Conservation (phyloP, 1,140 invertebrate species). For the Aphelinus atriplicis region DNA sequence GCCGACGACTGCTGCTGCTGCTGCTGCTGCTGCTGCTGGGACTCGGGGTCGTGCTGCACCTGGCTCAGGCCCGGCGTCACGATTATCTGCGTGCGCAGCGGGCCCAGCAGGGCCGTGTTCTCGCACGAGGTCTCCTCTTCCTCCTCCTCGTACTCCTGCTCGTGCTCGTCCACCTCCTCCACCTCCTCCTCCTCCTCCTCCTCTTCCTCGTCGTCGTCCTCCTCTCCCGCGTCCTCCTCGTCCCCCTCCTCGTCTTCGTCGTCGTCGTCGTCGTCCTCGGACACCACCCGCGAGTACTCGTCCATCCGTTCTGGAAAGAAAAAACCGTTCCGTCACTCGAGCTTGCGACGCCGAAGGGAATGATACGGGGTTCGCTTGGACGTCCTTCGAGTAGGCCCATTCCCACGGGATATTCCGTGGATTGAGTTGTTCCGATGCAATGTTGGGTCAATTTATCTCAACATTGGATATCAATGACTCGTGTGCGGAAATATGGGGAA, state of each 20-base stretch:
- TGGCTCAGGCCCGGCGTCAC: slow-evolving; percentile 51
- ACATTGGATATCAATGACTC: too few relatives aligned
- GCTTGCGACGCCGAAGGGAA: too few relatives aligned
- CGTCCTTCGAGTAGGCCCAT: too few relatives aligned
- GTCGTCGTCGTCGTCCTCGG: slow-evolving; percentile 14
- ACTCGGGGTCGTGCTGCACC: slow-evolving; percentile 48
- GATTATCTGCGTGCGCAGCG: slow-evolving; percentile 48
- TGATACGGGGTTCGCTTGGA: too few relatives aligned
- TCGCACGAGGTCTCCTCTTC: slow-evolving; percentile 56
- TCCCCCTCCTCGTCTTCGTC: slow-evolving; percentile 13
- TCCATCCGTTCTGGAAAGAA: slow-evolving; percentile 21
- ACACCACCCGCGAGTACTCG: slow-evolving; percentile 5
- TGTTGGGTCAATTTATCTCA: too few relatives aligned
- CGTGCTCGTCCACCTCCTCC: slow-evolving; percentile 42
- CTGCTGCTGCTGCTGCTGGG: neutral
- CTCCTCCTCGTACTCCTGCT: slow-evolving; percentile 49
- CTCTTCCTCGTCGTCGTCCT: slow-evolving; percentile 2
- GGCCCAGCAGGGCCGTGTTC: slow-evolving; percentile 51
- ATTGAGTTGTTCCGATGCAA: too few relatives aligned
- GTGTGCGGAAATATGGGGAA: too few relatives aligned
- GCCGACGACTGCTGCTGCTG: neutral
- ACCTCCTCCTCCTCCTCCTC: slow-evolving; percentile 31
- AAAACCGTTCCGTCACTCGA: too few relatives aligned
- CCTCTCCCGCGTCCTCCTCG: slow-evolving; percentile 19
- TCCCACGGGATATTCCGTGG: too few relatives aligned